Percentiles rank a stretch among this genome's conserved stretches.
These are phyloP conservation scores for Tachycineta bicolor DNA, from an alignment of 2,113 vertebrate genomes.

Conservation along the genomic window DNA sequence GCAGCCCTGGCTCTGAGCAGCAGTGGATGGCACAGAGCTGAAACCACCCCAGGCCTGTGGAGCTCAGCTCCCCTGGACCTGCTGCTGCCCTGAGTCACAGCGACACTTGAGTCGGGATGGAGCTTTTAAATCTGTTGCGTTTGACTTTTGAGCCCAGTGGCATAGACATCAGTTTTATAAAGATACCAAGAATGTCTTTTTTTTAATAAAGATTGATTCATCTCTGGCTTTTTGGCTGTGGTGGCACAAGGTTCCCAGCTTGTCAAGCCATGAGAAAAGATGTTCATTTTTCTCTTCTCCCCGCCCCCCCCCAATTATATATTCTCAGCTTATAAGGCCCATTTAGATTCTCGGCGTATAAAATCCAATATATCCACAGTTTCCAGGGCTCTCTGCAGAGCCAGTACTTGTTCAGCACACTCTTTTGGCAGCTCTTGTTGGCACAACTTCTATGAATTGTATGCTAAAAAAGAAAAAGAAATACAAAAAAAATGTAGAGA, in stretches of 20 bases:
- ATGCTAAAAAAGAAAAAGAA: too few species aligned
- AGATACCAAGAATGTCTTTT: neutral
- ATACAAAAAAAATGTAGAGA: neutral
- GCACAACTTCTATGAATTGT: neutral
- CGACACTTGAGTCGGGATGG: fast-evolving
- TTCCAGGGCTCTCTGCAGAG: neutral
- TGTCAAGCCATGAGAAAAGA: neutral
- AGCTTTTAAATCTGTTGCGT: neutral
- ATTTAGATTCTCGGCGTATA: neutral
- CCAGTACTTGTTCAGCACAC: neutral
- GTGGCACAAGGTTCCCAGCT: neutral
- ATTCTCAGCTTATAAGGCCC: neutral
- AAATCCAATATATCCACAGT: neutral
- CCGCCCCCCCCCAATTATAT: neutral
- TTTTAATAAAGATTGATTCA: neutral
- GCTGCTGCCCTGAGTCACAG: neutral
- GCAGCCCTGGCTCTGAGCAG: neutral
- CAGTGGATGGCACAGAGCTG: neutral
- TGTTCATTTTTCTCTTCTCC: neutral
- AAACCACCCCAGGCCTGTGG: fast-evolving
- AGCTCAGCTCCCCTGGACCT: neutral
- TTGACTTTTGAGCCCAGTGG: neutral
- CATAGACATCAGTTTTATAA: neutral
- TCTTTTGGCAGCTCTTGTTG: neutral
- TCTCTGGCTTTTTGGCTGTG: neutral